A percentile compares a stretch with the other conserved stretches of the same genome.
Evolutionary conservation across 1,140 invertebrate genomes (phyloP).

Genomic region (Ceratoteleas bidentatus): DNA sequence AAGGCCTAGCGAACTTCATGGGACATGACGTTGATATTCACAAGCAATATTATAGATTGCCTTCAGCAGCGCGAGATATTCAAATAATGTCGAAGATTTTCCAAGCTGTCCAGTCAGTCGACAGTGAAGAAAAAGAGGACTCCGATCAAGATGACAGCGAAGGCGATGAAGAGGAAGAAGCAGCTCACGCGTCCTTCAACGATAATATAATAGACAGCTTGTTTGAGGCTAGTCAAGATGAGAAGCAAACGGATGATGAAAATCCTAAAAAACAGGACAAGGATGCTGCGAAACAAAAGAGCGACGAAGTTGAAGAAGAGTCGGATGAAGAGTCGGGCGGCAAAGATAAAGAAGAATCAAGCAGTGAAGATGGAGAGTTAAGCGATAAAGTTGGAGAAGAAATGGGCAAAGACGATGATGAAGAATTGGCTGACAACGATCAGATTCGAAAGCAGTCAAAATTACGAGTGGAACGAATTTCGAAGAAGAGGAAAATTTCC

Average conservation of each 20-base stretch:
- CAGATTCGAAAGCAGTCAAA: no score
- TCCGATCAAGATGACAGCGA: slow-evolving; percentile 18
- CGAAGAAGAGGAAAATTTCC: no score
- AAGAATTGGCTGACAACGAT: no score
- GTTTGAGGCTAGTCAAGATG: not conserved
- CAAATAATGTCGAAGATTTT: slow-evolving; percentile 22
- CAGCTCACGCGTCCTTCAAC: not conserved
- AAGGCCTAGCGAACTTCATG: slow-evolving; percentile 35
- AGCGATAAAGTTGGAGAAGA: no score
- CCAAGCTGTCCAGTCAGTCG: slow-evolving; percentile 9
- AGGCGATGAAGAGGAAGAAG: slow-evolving; percentile 28
- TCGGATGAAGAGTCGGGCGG: no score
- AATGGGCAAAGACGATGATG: no score
- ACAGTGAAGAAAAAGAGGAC: slow-evolving; percentile 15
- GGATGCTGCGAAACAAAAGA: no score
- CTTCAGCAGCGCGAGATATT: slow-evolving; percentile 13
- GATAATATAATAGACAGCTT: slow-evolving; percentile 1
- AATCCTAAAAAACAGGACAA: no score
- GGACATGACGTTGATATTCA: slow-evolving; percentile 23
- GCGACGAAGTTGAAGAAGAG: no score
- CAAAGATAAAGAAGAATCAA: no score
- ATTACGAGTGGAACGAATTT: no score
- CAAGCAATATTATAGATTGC: slow-evolving; percentile 27
- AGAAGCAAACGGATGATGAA: not conserved
- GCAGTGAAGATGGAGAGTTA: no score